Conservation (phyloP, 2,888 invertebrate genomes). For the Cerastoderma edule region DNA sequence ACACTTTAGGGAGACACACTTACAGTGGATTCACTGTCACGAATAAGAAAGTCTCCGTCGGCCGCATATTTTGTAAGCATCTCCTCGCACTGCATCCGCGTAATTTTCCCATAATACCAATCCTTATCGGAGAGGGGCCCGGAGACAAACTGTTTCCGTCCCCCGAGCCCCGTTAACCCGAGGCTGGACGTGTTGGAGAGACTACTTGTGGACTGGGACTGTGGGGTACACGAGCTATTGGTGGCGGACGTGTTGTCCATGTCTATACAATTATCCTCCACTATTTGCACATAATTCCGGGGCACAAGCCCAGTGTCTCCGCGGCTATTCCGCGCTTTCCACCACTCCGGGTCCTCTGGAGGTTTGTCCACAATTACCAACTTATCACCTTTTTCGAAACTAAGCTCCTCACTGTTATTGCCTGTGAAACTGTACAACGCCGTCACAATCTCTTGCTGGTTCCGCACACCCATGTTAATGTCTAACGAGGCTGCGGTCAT, state of each 20-base stretch:
- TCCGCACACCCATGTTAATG: slow-evolving; percentile 31
- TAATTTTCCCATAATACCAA: slow-evolving; percentile 99
- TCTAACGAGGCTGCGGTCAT: slow-evolving; percentile 74
- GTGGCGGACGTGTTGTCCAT: slow-evolving; percentile 68
- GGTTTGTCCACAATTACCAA: slow-evolving; percentile 98
- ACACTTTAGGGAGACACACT: slow-evolving; percentile 84
- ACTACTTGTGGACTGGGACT: slow-evolving; percentile 82
- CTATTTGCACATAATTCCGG: slow-evolving; percentile 85
- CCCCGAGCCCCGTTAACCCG: slow-evolving; percentile 68
- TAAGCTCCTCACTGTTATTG: slow-evolving; percentile 92
- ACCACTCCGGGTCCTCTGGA: slow-evolving; percentile 99
- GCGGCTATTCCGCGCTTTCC: slow-evolving; percentile 95
- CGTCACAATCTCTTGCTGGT: slow-evolving; percentile 91
- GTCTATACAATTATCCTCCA: slow-evolving; percentile 71
- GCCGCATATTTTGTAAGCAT: slow-evolving; percentile 97
- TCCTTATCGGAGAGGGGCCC: slow-evolving; percentile 85
- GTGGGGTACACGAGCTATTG: slow-evolving; percentile 78
- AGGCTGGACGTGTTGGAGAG: slow-evolving; percentile 77
- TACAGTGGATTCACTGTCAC: slow-evolving; percentile 99
- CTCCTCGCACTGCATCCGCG: slow-evolving; percentile 97
- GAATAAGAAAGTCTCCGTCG: slow-evolving; percentile 99
- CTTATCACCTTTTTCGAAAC: slow-evolving; percentile 97
- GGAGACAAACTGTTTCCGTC: slow-evolving; percentile 77
- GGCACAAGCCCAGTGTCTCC: slow-evolving; percentile 98
- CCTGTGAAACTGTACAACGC: slow-evolving; percentile 93